Percentiles rank a stretch among this genome's conserved stretches.
Conservation (phyloP, 2,797 vertebrate genomes). For the Cichlasoma orientale region DNA sequence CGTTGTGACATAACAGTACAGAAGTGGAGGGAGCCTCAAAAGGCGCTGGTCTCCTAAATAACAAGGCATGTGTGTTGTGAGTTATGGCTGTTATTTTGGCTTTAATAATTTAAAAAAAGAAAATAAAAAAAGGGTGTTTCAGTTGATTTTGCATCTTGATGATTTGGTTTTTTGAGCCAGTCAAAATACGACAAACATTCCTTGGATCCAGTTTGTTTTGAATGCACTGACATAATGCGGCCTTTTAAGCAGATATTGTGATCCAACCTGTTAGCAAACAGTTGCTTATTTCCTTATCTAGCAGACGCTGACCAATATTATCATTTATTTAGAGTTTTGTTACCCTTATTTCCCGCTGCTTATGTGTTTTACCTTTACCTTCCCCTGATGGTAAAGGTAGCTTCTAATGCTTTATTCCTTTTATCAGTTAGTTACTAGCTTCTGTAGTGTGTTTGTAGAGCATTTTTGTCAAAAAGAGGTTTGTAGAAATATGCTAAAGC, state of each 20-base stretch:
- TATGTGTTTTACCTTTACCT: not conserved
- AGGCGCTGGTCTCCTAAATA: not conserved
- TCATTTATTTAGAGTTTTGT: not conserved
- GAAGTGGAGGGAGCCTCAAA: not conserved
- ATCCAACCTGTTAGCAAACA: not conserved
- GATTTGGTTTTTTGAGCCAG: not conserved
- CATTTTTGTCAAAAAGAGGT: not conserved
- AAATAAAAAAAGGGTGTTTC: not conserved
- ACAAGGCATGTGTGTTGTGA: not conserved
- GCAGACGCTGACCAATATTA: not conserved
- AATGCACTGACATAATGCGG: not conserved
- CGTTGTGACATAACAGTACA: not conserved
- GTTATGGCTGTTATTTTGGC: not conserved
- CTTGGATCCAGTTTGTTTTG: not conserved
- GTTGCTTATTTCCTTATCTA: not conserved
- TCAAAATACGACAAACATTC: not conserved
- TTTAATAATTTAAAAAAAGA: not conserved
- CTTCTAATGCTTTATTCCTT: not conserved
- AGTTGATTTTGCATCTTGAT: not conserved
- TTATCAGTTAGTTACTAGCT: not conserved
- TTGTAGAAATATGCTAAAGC: not conserved
- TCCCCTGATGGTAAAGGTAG: not conserved
- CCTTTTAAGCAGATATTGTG: not conserved
- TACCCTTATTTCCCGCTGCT: not conserved
- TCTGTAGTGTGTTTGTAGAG: not conserved